These are phyloP conservation scores for Macrobrachium nipponense DNA, from an alignment of 1,140 invertebrate species.

Conservation along the genomic window DNA sequence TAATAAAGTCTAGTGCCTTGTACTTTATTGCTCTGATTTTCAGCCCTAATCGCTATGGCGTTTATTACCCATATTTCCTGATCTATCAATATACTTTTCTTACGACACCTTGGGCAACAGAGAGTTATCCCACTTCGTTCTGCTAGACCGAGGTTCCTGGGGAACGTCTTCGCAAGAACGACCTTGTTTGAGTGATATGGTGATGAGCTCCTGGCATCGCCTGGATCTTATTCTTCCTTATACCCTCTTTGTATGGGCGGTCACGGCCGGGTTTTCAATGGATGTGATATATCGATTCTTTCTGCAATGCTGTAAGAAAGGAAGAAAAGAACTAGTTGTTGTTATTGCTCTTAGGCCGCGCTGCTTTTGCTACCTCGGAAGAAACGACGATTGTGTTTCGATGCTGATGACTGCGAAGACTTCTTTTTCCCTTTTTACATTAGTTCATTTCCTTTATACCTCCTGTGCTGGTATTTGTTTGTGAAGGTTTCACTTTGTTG, in stretches of 20 bases:
- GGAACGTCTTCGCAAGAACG: no score
- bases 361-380: no score
- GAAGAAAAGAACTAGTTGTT: neutral
- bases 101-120: neutral
- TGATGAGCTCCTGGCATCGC: neutral
- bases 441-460: no score
- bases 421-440: no score
- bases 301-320: neutral
- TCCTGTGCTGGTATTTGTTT: no score
- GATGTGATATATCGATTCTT: slow-evolving; percentile 31
- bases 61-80: slow-evolving; percentile 50
- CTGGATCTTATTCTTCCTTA: slow-evolving; percentile 19
- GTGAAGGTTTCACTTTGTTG: no score
- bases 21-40: slow-evolving; percentile 33
- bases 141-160: neutral
- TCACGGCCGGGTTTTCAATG: slow-evolving; percentile 30
- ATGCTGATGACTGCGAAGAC: no score
- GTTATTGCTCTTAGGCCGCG: neutral
- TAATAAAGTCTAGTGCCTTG: slow-evolving; percentile 30
- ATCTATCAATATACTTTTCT: slow-evolving; percentile 44
- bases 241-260: slow-evolving; percentile 25
- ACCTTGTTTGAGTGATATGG: neutral
- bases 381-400: no score
- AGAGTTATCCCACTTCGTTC: neutral
- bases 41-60: slow-evolving; percentile 42